phyloP scores from a whole-genome alignment of 2,888 invertebrate genomes.

The Hydrotaea diabolus region DNA sequence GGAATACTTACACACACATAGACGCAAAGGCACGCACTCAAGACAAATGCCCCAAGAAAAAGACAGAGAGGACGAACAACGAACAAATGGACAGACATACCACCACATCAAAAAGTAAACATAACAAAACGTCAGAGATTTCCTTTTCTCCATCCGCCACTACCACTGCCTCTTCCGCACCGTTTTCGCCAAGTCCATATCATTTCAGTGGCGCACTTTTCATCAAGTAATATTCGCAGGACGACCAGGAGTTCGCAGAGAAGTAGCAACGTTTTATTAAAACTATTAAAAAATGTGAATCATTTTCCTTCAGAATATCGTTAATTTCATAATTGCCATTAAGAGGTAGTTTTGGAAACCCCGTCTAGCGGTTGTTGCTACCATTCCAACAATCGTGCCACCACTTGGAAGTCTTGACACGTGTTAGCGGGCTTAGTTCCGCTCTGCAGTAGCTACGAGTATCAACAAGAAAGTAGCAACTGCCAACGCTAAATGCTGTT shows the following conservation, averaged over 20 bases:
- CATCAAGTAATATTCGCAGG: slow-evolving; percentile 11
- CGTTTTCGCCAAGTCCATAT: too few species aligned
- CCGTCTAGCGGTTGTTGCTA: not conserved
- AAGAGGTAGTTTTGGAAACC: slow-evolving; percentile 14
- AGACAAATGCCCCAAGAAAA: slow-evolving; percentile 12
- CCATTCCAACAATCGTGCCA: slow-evolving; percentile 3
- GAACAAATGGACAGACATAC: not conserved
- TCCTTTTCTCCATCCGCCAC: not conserved
- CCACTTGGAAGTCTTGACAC: slow-evolving; percentile 8
- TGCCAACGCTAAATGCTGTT: slow-evolving; percentile 39
- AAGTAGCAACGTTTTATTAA: slow-evolving; percentile 20
- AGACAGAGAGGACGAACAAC: not conserved
- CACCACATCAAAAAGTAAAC: slow-evolving; percentile 23
- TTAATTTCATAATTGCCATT: slow-evolving; percentile 37
- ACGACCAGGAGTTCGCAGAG: slow-evolving; percentile 4
- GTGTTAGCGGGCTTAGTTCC: slow-evolving; percentile 30
- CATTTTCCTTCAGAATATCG: slow-evolving; percentile 31
- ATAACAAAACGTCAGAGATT: slow-evolving; percentile 12
- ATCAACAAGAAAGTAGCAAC: slow-evolving; percentile 1
- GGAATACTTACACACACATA: not conserved
- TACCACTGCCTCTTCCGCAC: not conserved
- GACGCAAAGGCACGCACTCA: not conserved
- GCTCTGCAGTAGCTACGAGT: not conserved
- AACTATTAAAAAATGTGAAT: slow-evolving; percentile 40
- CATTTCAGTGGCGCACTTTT: not conserved